Percentiles rank a stretch among this genome's conserved stretches.
Evolutionary conservation across 2,888 invertebrate species (phyloP).

Genomic region (Pollenia amentaria): DNA sequence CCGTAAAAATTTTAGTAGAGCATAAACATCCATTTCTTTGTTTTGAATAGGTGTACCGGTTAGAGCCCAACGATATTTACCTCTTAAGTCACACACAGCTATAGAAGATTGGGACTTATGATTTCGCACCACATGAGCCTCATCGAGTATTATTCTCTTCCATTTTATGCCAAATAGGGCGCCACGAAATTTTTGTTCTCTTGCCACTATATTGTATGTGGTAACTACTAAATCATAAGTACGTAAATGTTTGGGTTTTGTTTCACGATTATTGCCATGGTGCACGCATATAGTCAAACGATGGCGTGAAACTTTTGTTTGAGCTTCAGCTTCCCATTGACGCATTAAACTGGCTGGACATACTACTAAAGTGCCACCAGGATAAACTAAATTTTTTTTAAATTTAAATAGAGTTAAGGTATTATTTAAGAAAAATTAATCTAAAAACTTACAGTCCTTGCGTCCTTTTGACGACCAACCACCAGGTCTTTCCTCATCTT

Average conservation of each 20-base stretch:
- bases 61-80: constrained; percentile 90
- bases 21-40: constrained; percentile 93
- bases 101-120: constrained; percentile 90
- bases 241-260: constrained; percentile 87
- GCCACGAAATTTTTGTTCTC: constrained; percentile 87
- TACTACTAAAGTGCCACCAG: constrained; percentile 93
- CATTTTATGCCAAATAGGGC: constrained; percentile 90
- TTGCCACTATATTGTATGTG: constrained; percentile 91
- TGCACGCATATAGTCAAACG: constrained; percentile 89
- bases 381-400: constrained; percentile 82
- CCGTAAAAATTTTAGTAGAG: constrained; percentile 92
- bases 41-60: constrained; percentile 99
- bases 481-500: constrained; percentile 68
- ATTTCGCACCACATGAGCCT: constrained; percentile 96
- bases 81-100: constrained; percentile 87
- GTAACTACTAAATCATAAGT: constrained; percentile 93
- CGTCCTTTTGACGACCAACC: constrained; percentile 82
- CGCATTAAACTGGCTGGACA: constrained; percentile 96
- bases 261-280: constrained; percentile 92
- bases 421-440: background rate
- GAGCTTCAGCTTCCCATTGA: constrained; percentile 95
- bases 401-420: background rate
- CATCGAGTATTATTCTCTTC: constrained; percentile 95
- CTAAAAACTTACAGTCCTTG: constrained; percentile 79
- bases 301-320: constrained; percentile 87